Evolutionary conservation across 2,888 invertebrate genomes (phyloP), one percentile per base, ranked within the genome.

Genomic region (Gastrophysa polygoni): DNA sequence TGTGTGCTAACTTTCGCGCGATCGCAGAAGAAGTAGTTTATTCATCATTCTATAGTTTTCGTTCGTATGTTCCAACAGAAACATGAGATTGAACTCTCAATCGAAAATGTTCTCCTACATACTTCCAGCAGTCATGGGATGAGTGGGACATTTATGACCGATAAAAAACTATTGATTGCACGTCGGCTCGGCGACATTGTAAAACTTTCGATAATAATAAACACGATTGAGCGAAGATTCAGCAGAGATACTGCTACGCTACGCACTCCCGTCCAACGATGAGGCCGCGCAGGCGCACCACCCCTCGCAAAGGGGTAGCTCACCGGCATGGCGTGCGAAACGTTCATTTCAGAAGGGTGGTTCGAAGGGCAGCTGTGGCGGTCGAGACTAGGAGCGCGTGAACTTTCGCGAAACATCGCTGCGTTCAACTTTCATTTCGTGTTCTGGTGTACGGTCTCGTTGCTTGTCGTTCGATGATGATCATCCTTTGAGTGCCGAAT

Each of bases 401-500:
- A 32, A 32, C 32, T 32, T 32, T 32, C 32, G 10, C 10, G 10
- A 32, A 32, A 16, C 8, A n/a, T 1, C 11, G 18, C 10, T 18
- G 16, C 17, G 34, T 16, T 59, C 44, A 63, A 59, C 55, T 59
- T 52, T 52, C 55, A 52, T 59, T 54, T 57, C 54, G 56, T 49
- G 43, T 56, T 46, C 38, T 61, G 57, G 68, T 70, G 70, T 66
- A 66, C 69, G 57, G 64, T 67, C 64, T 59, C 61, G 14, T 44
- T 55, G 55, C 58, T 55, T 32, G 50, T 3, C 28, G 49, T 11
- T 49, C 21, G 46, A 55, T 68, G 66, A 68, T 73, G 68, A 62
- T 68, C n/a, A n/a, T 64, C 70, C 73, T 75, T 75, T 71, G 73
- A 71, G 69, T 69, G 70, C 66, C 69, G 71, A 74, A 73, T 69